phyloP scores from a whole-genome alignment of 2,113 vertebrate species.

The Centropristis striata region DNA sequence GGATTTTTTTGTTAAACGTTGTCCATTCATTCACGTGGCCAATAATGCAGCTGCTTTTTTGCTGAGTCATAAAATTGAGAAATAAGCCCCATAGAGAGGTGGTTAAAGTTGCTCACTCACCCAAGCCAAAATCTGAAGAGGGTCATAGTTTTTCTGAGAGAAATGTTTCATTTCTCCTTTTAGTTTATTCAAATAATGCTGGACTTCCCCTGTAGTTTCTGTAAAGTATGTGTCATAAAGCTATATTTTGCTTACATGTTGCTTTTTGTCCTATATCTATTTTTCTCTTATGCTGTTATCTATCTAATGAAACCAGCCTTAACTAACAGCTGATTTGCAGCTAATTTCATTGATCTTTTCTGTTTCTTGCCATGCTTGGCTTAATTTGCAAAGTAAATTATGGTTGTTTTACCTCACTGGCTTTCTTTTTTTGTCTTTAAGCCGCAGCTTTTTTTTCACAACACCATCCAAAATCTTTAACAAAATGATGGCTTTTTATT shows the following conservation, averaged over 20 bases:
- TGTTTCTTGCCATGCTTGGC: neutral
- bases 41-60: slow-evolving; percentile 25
- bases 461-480: neutral
- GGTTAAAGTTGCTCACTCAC: slow-evolving; percentile 27
- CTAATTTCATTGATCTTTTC: neutral
- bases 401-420: neutral
- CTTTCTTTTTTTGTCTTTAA: neutral
- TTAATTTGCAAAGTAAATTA: neutral
- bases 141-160: slow-evolving; percentile 7
- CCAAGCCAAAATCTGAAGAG: neutral
- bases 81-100: slow-evolving; percentile 26
- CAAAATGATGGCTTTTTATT: neutral
- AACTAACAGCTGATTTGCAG: neutral
- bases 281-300: neutral
- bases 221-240: neutral
- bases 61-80: slow-evolving; percentile 27
- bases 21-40: slow-evolving; percentile 18
- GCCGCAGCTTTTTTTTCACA: neutral
- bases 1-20: neutral
- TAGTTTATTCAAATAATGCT: neutral
- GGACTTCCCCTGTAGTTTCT: neutral
- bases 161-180: slow-evolving; percentile 40
- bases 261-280: neutral
- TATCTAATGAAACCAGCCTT: neutral
- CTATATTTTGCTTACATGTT: neutral